Evolutionary conservation across 2,888 invertebrate genomes (phyloP), one percentile per base, ranked within the genome.

Genomic region (Priocnemis perturbator): DNA sequence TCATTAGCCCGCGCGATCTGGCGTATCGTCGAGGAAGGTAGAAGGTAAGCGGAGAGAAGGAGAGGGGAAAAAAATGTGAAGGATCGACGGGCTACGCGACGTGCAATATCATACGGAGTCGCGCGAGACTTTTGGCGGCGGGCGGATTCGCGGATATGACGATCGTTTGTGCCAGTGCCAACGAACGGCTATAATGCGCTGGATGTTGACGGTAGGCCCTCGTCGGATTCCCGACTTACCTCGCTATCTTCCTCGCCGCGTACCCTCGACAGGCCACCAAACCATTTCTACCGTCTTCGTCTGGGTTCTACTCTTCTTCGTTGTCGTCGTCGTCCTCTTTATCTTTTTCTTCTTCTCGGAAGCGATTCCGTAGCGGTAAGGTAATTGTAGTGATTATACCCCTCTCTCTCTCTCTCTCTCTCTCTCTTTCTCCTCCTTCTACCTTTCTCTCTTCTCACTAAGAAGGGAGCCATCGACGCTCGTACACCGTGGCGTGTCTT

Each of bases 301-400:
- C 68, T 57, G 56, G 20, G 37, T 37, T 59, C 50, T 60, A 60
- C 17, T 53, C 58, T 19, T 62, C 52, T 14, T 60, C 67, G 68
- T 72, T 65, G 64, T 71, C 68, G 57, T 63, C 68, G 30, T 55
- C 65, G 60, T 63, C 55, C 60, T 67, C 61, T 69, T 68, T 64
- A 64, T 69, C 74, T 71, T 77, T 79, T 77, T 72, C 73, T 81
- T 75, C 76, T 82, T 82, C 83, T 77, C 76, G 77, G 81, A 83
- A 84, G 76, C 79, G 83, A 82, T 75, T 71, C 80, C 80, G 81
- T 80, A 83, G 82, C 81, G 82, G 85, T 83, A 81, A 81, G 81
- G 85, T 85, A 86, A 86, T 87, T 86, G 86, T 82, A 86, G 86
- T 85, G 85, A 86, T 86, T 86, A 86, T 81, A 77, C 81, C 76